Conservation (phyloP, 1,140 invertebrate genomes). For the Leptopilina clavipes region DNA sequence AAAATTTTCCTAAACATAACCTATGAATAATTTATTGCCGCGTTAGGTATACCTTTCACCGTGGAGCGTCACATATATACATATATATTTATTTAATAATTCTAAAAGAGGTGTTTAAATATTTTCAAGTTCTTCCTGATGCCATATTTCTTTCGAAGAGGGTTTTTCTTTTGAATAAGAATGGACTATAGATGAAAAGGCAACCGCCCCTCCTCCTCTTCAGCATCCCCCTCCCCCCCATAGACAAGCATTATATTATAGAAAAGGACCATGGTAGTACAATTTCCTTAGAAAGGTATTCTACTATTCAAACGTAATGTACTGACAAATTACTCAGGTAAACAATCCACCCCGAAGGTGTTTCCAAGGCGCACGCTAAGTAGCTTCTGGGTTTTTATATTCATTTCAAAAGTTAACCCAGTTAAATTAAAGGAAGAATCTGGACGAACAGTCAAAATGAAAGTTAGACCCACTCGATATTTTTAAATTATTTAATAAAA, state of each 20-base stretch:
- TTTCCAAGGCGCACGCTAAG: not conserved
- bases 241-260: not conserved
- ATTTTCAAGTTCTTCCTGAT: no score
- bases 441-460: no score
- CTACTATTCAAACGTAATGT: constrained; percentile 53
- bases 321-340: constrained; percentile 70
- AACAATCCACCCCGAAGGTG: constrained; percentile 63
- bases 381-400: not conserved
- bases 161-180: not conserved
- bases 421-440: no score
- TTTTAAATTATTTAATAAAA: no score
- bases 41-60: no score
- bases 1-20: no score
- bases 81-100: no score
- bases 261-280: not conserved
- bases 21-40: no score
- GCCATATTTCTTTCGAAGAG: not conserved
- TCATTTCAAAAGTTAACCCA: no score
- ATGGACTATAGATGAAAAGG: constrained; percentile 30
- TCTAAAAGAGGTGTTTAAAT: no score
- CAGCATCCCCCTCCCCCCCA: not conserved
- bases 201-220: not conserved
- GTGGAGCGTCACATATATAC: no score
- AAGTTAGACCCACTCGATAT: no score
- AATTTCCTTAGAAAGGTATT: not conserved